Base-by-base conservation (phyloP, 2,888 invertebrate genomes). In the Tiliacea citrago region DNA sequence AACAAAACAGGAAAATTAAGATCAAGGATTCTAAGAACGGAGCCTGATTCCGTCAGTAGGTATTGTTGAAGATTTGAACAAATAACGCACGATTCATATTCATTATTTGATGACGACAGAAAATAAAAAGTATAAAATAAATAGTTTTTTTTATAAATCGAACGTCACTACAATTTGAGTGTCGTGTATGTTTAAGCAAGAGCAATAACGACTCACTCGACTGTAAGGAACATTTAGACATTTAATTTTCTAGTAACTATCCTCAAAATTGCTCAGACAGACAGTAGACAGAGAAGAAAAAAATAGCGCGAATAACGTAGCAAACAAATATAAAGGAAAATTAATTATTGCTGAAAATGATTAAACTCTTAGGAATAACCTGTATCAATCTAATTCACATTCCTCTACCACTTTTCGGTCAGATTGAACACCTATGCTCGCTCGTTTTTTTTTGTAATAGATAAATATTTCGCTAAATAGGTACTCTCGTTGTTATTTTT, bases 1-100 rank as follows among this genome's bases (percentile, higher is more conserved):
- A 63, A 57, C 12, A 21, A 68, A 74, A 68, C 51, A 73, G 47
- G 18, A 58, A 55, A 60, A 67, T 70, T 65, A 68, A 75, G 29
- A 83, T 69, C 68, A 75, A 66, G 72, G 72, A 73, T 55, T 55
- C 29, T 53, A 53, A 65, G n/a, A 57, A 16, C n/a, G 18, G 68
- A 45, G 16, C 57, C 10, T 55, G 18, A 63, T 35, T 45, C 13
- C 6, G 39, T 24, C 39, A 29, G 63, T n/a, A n/a, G n/a, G n/a
- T 63, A 72, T 53, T 61, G 39, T 16, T 68, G 47, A 42, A 42
- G 53, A 62, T 77, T 66, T 62, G 21, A 4, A 60, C 47, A 47
- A 62, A 51, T 45, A 66, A 81, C 21, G 49, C 21, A 24, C 21
- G 8, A 29, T 29, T 45, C 7, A 12, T 45, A 24, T 24, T n/a